Percentiles rank a stretch among this genome's conserved stretches.
Conservation (phyloP, 2,797 vertebrate species). For the Mormyrus hasselquistii region DNA sequence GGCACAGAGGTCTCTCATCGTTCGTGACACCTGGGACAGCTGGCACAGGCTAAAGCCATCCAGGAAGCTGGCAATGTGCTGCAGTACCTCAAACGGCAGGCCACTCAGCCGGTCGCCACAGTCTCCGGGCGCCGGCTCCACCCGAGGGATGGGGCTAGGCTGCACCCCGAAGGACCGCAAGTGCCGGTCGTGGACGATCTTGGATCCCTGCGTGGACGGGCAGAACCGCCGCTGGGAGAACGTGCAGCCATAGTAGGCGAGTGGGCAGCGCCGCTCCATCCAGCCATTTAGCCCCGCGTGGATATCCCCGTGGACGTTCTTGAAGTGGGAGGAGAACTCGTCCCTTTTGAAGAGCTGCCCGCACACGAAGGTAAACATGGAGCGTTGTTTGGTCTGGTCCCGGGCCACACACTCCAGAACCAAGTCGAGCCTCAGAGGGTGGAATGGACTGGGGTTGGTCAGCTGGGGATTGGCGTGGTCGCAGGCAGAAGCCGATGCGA, state of each 20-base stretch:
- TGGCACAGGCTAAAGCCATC: slow-evolving; percentile 96
- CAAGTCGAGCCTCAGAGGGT: slow-evolving; percentile 85
- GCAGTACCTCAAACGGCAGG: slow-evolving; percentile 87
- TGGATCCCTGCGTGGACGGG: slow-evolving; percentile 75
- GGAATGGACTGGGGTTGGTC: slow-evolving; percentile 91
- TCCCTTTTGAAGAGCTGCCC: slow-evolving; percentile 92
- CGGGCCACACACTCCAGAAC: slow-evolving; percentile 84
- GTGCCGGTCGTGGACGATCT: slow-evolving; percentile 83
- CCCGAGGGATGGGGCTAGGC: slow-evolving; percentile 59
- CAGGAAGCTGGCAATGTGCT: slow-evolving; percentile 85
- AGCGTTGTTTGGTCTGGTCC: slow-evolving; percentile 82
- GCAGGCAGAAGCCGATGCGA: slow-evolving; percentile 92
- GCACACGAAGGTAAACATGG: slow-evolving; percentile 96
- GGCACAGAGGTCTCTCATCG: slow-evolving; percentile 92
- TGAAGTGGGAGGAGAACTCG: slow-evolving; percentile 95
- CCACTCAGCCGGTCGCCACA: slow-evolving; percentile 78
- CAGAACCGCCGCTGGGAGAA: slow-evolving; percentile 92
- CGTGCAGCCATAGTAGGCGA: slow-evolving; percentile 95
- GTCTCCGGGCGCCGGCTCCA: slow-evolving; percentile 49
- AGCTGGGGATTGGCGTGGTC: slow-evolving; percentile 92
- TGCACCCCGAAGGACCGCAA: slow-evolving; percentile 88
- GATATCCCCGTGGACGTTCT: slow-evolving; percentile 94
- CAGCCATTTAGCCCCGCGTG: slow-evolving; percentile 96
- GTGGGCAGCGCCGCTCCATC: slow-evolving; percentile 95
- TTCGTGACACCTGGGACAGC: slow-evolving; percentile 84